Conservation (phyloP, 1,140 invertebrate species). For the Psilanteris sp. region DNA sequence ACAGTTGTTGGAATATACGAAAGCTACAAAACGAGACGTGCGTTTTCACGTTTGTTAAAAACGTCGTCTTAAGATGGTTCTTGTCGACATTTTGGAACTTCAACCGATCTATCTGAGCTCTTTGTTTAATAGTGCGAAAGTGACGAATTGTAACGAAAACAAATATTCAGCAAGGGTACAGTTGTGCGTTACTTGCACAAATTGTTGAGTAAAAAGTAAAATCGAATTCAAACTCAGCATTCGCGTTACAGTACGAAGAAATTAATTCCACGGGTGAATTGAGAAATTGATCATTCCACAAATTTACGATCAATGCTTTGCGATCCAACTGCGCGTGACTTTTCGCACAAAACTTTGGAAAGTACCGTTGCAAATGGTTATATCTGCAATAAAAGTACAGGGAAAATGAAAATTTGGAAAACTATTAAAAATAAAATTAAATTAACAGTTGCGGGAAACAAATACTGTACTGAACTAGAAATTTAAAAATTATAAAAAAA, state of each 20-base stretch:
- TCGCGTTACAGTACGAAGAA: constrained; percentile 8
- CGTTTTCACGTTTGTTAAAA: constrained; percentile 48
- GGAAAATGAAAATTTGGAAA: constrained; percentile 2
- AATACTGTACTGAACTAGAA: neutral
- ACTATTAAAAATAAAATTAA: constrained; percentile 3
- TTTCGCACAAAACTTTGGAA: constrained; percentile 9
- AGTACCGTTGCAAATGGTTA: constrained; percentile 6
- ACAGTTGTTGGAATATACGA: constrained; percentile 48
- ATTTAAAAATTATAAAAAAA: too few species aligned
- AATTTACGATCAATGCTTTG: constrained; percentile 7
- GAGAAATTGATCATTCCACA: constrained; percentile 29
- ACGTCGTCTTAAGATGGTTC: constrained; percentile 35
- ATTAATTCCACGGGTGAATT: constrained; percentile 19
- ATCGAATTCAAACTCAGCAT: constrained; percentile 19
- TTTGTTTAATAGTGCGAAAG: constrained; percentile 15
- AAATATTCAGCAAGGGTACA: constrained; percentile 25
- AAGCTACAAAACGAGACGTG: constrained; percentile 45
- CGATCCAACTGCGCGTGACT: constrained; percentile 9
- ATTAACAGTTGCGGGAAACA: too few species aligned
- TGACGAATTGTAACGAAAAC: constrained; percentile 47
- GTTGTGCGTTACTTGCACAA: constrained; percentile 8
- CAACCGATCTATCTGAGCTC: constrained; percentile 3
- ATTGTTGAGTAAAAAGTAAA: constrained; percentile 25
- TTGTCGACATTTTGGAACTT: constrained; percentile 36
- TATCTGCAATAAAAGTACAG: constrained; percentile 7